Evolutionary conservation across 2,797 vertebrate species (phyloP), one percentile per base, ranked within the genome.

Genomic region (Crocidura indochinensis): DNA sequence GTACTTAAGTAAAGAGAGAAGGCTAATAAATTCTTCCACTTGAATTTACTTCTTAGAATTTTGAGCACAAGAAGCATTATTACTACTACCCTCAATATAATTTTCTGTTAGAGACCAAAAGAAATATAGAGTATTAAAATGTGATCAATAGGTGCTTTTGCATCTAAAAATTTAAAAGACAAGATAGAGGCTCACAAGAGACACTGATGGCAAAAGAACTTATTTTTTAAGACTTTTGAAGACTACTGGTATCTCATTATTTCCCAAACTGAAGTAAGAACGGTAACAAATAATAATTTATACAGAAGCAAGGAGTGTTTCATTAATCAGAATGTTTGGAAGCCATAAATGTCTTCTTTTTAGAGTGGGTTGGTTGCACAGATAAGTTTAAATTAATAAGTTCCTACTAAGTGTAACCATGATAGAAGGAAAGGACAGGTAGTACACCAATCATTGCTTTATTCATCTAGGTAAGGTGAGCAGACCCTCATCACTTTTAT

Each of bases 221-320:
- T 44, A 22, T 17, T 53, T 84, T 38, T 60, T 56, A 49, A 88
- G 71, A 85, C 49, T 53, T 80, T 79, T n/a, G 22, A 68, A 91
- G 51, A 83, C 53, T 53, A 6, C 7, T 79, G 38, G 56, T 20
- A 51, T 86, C 65, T 81, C 53, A 31, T 88, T 22, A 62, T 78
- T 82, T 91, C 90, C 49, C 31, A 94, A 88, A 92, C 10, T 56
- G 49, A 93, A 91, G 24, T 65, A 62, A 93, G 47, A 84, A 76
- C 68, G 8, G 84, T 83, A 65, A 65, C 46, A 56, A 77, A 87
- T 84, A 49, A 83, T 38, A 8, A 87, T 10, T 24, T 20, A 24
- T 93, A 67, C 74, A 79, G 27, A 8, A 1, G 53, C 6, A 46
- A 46, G 27, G n/a, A 8, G 2, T 80, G 49, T 88, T 51, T 82